Percentiles rank a stretch among this genome's conserved stretches.
Conservation (phyloP, 2,113 vertebrate genomes). For the Suncus etruscus region DNA sequence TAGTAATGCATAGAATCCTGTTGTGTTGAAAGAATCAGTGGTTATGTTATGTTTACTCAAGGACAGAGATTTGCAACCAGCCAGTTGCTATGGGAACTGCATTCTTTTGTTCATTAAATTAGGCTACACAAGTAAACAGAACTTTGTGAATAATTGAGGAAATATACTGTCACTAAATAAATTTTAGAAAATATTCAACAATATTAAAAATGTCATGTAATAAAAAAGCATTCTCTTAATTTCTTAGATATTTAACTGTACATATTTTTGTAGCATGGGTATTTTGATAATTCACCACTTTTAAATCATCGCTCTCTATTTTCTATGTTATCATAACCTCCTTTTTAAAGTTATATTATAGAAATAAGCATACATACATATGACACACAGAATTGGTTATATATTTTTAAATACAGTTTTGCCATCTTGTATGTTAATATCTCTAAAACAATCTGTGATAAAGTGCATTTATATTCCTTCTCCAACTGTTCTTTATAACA, state of each 20-base stretch:
- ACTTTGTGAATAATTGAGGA: conserved; percentile 27
- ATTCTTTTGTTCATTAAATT: background rate
- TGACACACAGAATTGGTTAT: conserved; percentile 21
- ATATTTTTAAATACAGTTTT: conserved; percentile 64
- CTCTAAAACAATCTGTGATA: conserved; percentile 68
- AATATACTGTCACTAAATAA: conserved; percentile 34
- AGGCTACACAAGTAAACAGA: conserved; percentile 19
- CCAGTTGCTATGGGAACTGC: rapidly evolving
- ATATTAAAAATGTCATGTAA: conserved; percentile 1
- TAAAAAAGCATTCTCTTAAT: background rate
- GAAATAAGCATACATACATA: conserved; percentile 48
- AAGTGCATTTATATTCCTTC: conserved; percentile 61
- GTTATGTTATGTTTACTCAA: conserved; percentile 43
- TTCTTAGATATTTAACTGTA: background rate
- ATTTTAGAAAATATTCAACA: conserved; percentile 45
- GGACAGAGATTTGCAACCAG: conserved; percentile 18
- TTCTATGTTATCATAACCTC: background rate
- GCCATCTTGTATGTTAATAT: conserved; percentile 61
- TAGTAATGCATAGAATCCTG: background rate
- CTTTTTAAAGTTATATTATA: conserved; percentile 60
- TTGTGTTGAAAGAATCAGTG: conserved; percentile 51
- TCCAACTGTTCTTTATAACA: conserved; percentile 62
- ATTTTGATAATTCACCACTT: conserved; percentile 47
- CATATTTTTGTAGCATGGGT: background rate
- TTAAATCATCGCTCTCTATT: conserved; percentile 27